Conservation (phyloP, 2,888 invertebrate species). For the Acanthosepion lycidas region DNA sequence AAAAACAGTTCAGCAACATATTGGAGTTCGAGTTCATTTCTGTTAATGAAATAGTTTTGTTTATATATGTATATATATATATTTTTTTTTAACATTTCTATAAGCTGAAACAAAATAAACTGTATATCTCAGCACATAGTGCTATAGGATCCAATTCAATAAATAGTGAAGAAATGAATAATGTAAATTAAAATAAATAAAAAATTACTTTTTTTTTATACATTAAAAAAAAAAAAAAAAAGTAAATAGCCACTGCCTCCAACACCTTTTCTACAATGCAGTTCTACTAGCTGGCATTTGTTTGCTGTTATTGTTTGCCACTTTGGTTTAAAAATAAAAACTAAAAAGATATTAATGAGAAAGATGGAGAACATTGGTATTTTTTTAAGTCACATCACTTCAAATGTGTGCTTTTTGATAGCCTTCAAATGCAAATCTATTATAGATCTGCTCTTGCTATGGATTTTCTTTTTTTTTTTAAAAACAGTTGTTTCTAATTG, state of each 20-base stretch:
- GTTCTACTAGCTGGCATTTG: not conserved
- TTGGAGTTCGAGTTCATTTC: not conserved
- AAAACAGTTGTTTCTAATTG: too few relatives aligned
- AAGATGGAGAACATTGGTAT: not conserved
- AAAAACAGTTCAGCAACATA: not conserved
- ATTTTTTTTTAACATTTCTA: not conserved
- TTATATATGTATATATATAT: too few relatives aligned
- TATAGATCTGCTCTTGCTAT: not conserved
- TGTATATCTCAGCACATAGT: not conserved
- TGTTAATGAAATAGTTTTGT: not conserved
- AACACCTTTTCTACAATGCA: too few relatives aligned
- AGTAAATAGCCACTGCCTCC: too few relatives aligned
- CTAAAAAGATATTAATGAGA: not conserved
- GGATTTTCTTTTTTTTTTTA: too few relatives aligned
- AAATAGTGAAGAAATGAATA: not conserved
- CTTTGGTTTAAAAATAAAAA: not conserved
- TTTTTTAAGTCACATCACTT: not conserved
- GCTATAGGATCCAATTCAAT: not conserved
- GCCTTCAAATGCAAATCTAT: not conserved
- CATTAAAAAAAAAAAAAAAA: not conserved
- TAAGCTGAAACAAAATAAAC: not conserved
- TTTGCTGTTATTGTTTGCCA: not conserved
- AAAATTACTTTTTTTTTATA: too few relatives aligned
- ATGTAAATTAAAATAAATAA: too few relatives aligned
- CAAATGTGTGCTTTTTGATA: not conserved